phyloP scores from a whole-genome alignment of 64 coral and sea anemone species.

The Montipora efflorescens region DNA sequence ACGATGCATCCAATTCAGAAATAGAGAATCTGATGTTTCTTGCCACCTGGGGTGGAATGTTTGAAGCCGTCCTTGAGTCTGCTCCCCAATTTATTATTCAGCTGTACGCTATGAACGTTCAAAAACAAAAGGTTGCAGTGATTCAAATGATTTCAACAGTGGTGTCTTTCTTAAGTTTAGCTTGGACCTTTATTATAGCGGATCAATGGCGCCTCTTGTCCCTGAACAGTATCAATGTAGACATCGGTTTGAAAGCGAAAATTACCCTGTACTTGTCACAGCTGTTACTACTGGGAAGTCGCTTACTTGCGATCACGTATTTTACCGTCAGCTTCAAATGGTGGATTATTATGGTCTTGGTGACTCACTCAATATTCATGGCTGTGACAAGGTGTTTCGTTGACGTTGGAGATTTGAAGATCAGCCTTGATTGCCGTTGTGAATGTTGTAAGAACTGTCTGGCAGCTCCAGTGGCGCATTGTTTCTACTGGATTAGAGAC shows the following conservation, averaged over 20 bases:
- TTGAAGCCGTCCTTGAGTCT: too few relatives aligned
- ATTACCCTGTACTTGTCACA: too few relatives aligned
- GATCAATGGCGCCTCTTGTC: background rate
- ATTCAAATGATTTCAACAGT: background rate
- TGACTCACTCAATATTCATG: background rate
- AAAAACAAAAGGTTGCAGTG: background rate
- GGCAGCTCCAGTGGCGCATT: too few relatives aligned
- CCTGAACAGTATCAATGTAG: too few relatives aligned
- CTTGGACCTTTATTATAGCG: background rate
- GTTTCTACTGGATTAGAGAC: background rate
- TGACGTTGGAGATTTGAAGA: too few relatives aligned
- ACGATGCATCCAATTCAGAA: background rate
- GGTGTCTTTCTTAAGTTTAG: background rate
- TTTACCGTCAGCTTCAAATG: background rate
- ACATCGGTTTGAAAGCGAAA: too few relatives aligned
- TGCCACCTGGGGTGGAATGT: background rate
- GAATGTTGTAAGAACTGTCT: too few relatives aligned
- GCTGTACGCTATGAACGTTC: background rate
- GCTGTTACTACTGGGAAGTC: background rate
- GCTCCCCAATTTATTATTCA: constrained; percentile 21
- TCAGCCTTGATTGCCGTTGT: too few relatives aligned
- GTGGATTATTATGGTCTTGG: background rate
- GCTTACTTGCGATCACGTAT: background rate
- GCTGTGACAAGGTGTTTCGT: too few relatives aligned
- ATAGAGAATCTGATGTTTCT: background rate